Evolutionary conservation across 2,797 vertebrate species (phyloP), one percentile per base, ranked within the genome.

Genomic region (Oreochromis mossambicus): DNA sequence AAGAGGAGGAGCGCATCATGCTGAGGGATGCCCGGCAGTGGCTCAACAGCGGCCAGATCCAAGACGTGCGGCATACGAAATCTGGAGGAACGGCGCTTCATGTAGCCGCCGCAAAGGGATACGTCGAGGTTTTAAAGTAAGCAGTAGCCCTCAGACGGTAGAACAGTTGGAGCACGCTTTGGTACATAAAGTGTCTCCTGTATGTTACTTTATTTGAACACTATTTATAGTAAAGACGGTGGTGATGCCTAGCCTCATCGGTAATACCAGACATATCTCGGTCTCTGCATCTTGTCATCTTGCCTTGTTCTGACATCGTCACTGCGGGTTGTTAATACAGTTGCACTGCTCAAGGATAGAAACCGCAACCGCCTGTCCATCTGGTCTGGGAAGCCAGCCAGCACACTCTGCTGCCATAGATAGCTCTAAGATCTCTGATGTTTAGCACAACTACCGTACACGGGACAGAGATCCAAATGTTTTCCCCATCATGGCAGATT

Each of bases 41-140:
- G 99, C 96, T 99, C 84, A 99, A 99, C 92, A 99, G 98, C 1
- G 98, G 99, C 14, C 98, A 98, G 84, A 99, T 99, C 91, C 97
- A 96, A 86, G 99, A 99, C 78, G 91, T 97, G 88, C 96, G 98
- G 79, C 98, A 99, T 75, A 91, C 97, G 66, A 99, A 99, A 88
- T 99, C 99, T 3, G 99, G 99, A 70, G 99, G 99, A 15, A 99
- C 98, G 46, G 98, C 99, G 1, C 97, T 99, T 83, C 99, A 99
- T 2, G 99, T 99, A 17, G 98, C 99, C 38, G 99, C 98, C 21
- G 99, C 99, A 4, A 99, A 99, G 95, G 98, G 98, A 88, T 99
- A 99, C 90, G 96, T 97, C 1, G 99, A 99, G 96, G 99, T 99
- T 96, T 98, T 99, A 98, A 99, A 99, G 99, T 99, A 97, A 97